Percentiles rank a stretch among this genome's conserved stretches.
These are phyloP conservation scores for Scophthalmus maximus DNA, from an alignment of 2,113 vertebrate species.

Conservation along the genomic window DNA sequence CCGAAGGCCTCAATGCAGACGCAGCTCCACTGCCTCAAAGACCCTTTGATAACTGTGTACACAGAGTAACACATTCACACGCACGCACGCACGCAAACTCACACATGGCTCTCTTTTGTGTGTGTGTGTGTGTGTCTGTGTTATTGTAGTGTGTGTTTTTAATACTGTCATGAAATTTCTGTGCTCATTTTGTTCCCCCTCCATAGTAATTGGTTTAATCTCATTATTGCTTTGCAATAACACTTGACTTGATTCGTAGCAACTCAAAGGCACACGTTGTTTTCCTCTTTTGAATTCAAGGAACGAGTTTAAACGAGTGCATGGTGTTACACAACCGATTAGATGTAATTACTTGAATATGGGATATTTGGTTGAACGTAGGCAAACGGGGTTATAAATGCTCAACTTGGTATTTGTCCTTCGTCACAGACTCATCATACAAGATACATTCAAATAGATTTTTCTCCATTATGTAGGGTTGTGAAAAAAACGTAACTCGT, in stretches of 20 bases:
- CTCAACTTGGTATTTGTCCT: conserved; percentile 9
- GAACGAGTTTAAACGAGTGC: conserved; percentile 50
- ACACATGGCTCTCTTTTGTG: not conserved
- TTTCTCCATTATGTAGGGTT: conserved; percentile 1
- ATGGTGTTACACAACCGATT: conserved; percentile 36
- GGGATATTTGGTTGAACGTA: conserved; percentile 18
- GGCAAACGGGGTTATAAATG: conserved; percentile 14
- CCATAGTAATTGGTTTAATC: conserved; percentile 43
- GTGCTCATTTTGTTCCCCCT: conserved; percentile 11
- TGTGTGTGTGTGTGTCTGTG: not conserved
- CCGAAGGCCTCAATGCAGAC: conserved; percentile 71
- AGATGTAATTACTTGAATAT: conserved; percentile 46
- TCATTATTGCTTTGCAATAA: conserved; percentile 41
- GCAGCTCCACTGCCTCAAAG: conserved; percentile 68
- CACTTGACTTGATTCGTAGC: conserved; percentile 50
- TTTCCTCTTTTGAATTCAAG: conserved; percentile 45
- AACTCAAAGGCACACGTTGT: conserved; percentile 49
- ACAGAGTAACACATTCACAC: conserved; percentile 28
- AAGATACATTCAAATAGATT: not conserved
- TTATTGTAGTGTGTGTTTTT: not conserved
- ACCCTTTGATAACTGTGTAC: conserved; percentile 71
- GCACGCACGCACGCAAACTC: conserved; percentile 17
- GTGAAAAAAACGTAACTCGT: conserved; percentile 33
- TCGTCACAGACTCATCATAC: not conserved
- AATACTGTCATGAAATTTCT: conserved; percentile 18